Evolutionary conservation across 2,888 invertebrate genomes (phyloP).

Genomic region (Heteromurus nitidus): DNA sequence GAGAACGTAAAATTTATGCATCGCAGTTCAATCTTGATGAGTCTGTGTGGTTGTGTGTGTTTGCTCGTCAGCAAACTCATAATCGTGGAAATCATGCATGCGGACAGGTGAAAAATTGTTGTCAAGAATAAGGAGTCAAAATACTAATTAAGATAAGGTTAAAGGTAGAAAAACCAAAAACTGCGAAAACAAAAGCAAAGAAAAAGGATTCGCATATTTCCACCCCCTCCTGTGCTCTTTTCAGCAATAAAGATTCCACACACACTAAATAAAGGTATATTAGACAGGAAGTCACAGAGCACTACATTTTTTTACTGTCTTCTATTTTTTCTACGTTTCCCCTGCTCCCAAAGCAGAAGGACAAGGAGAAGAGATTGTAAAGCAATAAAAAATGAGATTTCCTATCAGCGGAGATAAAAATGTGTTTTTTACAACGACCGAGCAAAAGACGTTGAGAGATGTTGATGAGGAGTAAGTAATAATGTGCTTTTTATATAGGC

Average conservation of each 20-base stretch:
- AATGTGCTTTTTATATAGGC: neutral
- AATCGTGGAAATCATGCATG: conserved; percentile 31
- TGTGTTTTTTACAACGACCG: conserved; percentile 17
- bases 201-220: neutral
- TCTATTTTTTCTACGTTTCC: neutral
- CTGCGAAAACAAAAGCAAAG: conserved; percentile 26
- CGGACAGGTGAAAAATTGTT: conserved; percentile 62
- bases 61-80: conserved; percentile 19
- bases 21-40: neutral
- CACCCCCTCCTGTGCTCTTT: too few species aligned
- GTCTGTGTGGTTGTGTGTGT: neutral
- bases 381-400: conserved; percentile 31
- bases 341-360: neutral
- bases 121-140: conserved; percentile 61
- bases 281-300: conserved; percentile 21
- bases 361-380: neutral
- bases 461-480: conserved; percentile 47
- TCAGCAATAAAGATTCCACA: too few species aligned
- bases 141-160: conserved; percentile 58
- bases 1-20: neutral
- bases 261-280: conserved; percentile 18
- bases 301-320: neutral
- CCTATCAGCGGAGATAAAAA: conserved; percentile 40
- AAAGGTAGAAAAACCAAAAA: too few species aligned
- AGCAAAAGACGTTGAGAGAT: conserved; percentile 18